Evolutionary conservation across 2,888 invertebrate species (phyloP), one percentile per base, ranked within the genome.

Genomic region (Dyspetes luteomarginatus): DNA sequence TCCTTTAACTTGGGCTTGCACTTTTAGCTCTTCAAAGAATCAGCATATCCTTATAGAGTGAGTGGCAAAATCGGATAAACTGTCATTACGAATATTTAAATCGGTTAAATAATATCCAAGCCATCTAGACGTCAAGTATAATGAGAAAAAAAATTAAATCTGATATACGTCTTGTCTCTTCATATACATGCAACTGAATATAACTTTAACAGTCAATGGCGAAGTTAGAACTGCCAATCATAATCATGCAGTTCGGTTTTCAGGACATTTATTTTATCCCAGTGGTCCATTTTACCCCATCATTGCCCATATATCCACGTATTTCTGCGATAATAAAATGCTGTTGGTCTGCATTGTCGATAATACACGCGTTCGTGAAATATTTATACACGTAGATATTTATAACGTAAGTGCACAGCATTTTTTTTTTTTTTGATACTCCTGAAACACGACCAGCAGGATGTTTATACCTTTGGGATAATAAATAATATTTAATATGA

Each of bases 401-500:
- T 67, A 50, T 58, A 24, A 58, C 12, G 26, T 68, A 62, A 45
- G 43, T 65, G 72, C 65, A 48, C 36, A 56, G 55, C 3, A 45
- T 65, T 36, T 79, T 58, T 65, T 24, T 17, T 26, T 58, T 55
- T 52, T 41, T 56, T 77, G 69, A 60, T 36, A 50, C 48, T 45
- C 5, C 45, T 15, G 72, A 28, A 9, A 28, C 43, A 48, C 56
- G 60, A 55, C 60, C 73, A 50, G 58, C 30, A 58, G 67, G 36
- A 87, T 88, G 87, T 87, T 88, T 88, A 85, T 88, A 87, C 84
- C 82, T 62, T 64, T 82, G 75, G 76, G 84, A 62, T 85, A 90
- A 91, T 92, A 91, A 91, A 91, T 92, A 92, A 91, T 91, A 91
- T 91, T 91, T 91, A 91, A 91, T 91, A 91, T 91, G 91, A 91